Base-by-base conservation (phyloP, 2,113 vertebrate genomes). In the Propithecus coquereli region DNA sequence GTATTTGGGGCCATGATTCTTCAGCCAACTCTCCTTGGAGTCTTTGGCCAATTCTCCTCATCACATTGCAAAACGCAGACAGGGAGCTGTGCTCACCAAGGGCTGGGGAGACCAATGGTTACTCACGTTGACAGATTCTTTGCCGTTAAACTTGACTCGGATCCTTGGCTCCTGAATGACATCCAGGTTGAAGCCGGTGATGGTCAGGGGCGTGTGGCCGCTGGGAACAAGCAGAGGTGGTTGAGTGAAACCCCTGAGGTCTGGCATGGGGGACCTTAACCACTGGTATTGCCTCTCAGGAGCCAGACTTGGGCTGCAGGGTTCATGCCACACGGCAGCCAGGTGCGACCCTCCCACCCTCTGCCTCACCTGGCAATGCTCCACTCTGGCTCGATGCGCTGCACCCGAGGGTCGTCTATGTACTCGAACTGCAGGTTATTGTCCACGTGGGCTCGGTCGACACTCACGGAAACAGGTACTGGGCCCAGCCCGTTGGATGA, bases 131-230 rank as follows among this genome's bases (percentile, higher is more conserved):
- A 99, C 99, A 14, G 99, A 99, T 98, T 99, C 99, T 47, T 98
- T 99, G 93, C 99, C 99, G 0, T 99, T 99, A 87, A 99, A 99
- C 97, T 99, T 99, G 97, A 99, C 99, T 1, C 99, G 99, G 96
- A 99, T 99, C 98, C 99, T 98, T 0, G 99, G 99, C 97, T 99
- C 99, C 97, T 99, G 99, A 94, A 99, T 99, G 97, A 99, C 99
- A 40, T 99, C 99, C 98, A 99, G 98, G 94, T 99, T 99, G 98
- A 99, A 99, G 95, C 99, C 99, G 0, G 99, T 99, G 98, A 99
- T 94, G 10, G 99, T 99, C 98, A 99, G 98, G 6, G 99, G 99
- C 0, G 99, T 99, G 98, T 99, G 98, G 1, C 99, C 99, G 0
- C 99, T 99, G 98, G n/a, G 71, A 93, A 86, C 80, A 96, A 97